Percentiles rank a stretch among this genome's conserved stretches.
phyloP scores from a whole-genome alignment of 2,888 invertebrate species.

The Axea sp. region DNA sequence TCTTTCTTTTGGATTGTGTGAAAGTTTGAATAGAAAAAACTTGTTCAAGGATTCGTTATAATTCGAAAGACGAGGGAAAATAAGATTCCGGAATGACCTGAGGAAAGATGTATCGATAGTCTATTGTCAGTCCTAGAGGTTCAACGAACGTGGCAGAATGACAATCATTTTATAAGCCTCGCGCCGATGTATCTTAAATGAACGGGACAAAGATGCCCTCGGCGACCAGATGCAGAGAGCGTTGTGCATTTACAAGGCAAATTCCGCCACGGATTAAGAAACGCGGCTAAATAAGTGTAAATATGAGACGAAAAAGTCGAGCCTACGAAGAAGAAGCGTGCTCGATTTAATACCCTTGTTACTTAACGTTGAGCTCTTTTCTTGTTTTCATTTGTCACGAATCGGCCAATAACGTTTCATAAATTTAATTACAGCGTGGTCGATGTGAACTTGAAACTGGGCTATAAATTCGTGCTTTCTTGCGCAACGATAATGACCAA shows the following conservation, averaged over 20 bases:
- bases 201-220: constrained; percentile 24
- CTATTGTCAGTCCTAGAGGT: constrained; percentile 51
- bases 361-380: too few species aligned
- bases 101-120: constrained; percentile 48
- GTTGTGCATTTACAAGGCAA: constrained; percentile 28
- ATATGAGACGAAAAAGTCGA: constrained; percentile 24
- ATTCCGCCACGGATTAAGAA: constrained; percentile 51
- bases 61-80: constrained; percentile 39
- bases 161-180: constrained; percentile 50
- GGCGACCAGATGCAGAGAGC: neutral
- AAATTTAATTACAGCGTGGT: too few species aligned
- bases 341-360: too few species aligned
- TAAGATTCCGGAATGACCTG: constrained; percentile 48
- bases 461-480: too few species aligned
- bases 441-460: too few species aligned
- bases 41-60: constrained; percentile 41
- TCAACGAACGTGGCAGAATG: constrained; percentile 58
- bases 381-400: too few species aligned
- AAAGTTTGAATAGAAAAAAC: constrained; percentile 43
- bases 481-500: too few species aligned
- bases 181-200: constrained; percentile 32
- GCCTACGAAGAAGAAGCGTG: neutral
- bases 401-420: too few species aligned
- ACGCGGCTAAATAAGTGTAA: constrained; percentile 45
- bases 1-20: constrained; percentile 26